These are phyloP conservation scores for Poeciliopsis prolifica DNA, from an alignment of 2,113 vertebrate genomes.

Conservation along the genomic window DNA sequence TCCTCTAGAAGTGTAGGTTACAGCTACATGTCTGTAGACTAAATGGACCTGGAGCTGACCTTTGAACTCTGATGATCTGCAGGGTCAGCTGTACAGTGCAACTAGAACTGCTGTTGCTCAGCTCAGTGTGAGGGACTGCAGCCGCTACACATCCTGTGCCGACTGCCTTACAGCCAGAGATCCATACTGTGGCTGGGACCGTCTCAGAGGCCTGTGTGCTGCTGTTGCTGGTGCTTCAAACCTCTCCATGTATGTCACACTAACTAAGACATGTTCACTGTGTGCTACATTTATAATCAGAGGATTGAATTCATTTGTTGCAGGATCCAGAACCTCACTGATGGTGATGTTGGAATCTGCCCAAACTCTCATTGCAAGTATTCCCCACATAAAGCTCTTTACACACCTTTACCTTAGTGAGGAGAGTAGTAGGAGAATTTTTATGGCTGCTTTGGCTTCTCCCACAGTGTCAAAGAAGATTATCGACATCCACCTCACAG, in stretches of 20 bases:
- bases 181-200: conserved; percentile 43
- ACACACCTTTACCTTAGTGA: too few species aligned
- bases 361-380: conserved; percentile 4
- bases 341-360: conserved; percentile 29
- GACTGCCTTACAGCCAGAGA: conserved; percentile 48
- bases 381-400: too few species aligned
- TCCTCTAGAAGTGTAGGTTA: conserved; percentile 23
- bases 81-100: conserved; percentile 41
- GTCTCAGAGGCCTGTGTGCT: conserved; percentile 7
- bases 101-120: conserved; percentile 21
- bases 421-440: too few species aligned
- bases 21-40: background rate
- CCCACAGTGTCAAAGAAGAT: too few species aligned
- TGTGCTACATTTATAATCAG: background rate
- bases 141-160: conserved; percentile 28
- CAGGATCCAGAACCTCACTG: conserved; percentile 35
- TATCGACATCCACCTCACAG: too few species aligned
- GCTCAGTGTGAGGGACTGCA: conserved; percentile 26
- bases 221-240: conserved; percentile 8
- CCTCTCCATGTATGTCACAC: conserved; percentile 14
- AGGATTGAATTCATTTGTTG: background rate
- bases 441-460: too few species aligned
- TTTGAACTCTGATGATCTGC: too few species aligned
- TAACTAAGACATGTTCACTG: too few species aligned
- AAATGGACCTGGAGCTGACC: too few species aligned